Percentiles rank a stretch among this genome's conserved stretches.
Evolutionary conservation across 2,888 invertebrate species (phyloP).

Genomic region (Choristoneura rosaceana): DNA sequence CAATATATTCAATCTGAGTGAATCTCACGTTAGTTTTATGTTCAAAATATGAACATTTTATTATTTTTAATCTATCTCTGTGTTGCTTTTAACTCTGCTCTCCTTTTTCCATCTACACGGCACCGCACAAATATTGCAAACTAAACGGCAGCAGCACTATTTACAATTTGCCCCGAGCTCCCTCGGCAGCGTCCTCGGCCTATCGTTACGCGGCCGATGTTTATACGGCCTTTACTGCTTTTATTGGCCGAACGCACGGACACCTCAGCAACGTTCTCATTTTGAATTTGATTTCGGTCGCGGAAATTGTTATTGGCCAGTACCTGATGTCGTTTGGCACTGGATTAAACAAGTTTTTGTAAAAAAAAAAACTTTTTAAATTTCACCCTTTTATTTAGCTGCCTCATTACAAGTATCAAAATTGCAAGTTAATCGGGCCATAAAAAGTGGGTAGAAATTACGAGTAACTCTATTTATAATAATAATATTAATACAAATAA

Average conservation of each 20-base stretch:
- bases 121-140: conserved; percentile 83
- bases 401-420: too few relatives aligned
- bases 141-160: conserved; percentile 81
- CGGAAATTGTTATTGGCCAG: neutral
- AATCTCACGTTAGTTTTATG: too few relatives aligned
- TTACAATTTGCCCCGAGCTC: conserved; percentile 75
- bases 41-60: neutral
- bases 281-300: conserved; percentile 42
- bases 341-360: too few relatives aligned
- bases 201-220: conserved; percentile 76
- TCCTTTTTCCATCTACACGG: conserved; percentile 82
- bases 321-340: neutral
- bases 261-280: conserved; percentile 46
- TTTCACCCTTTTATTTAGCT: too few relatives aligned
- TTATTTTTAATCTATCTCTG: conserved; percentile 44
- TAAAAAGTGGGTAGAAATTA: too few relatives aligned
- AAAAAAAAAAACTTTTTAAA: too few relatives aligned
- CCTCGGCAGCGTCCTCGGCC: conserved; percentile 65
- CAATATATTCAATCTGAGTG: too few relatives aligned
- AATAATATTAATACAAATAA: too few relatives aligned
- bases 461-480: too few relatives aligned
- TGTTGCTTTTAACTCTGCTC: conserved; percentile 46
- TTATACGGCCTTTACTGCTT: conserved; percentile 67
- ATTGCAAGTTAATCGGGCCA: too few relatives aligned
- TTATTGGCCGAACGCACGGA: conserved; percentile 43